Percentiles rank a stretch among this genome's conserved stretches.
phyloP scores from a whole-genome alignment of 2,888 invertebrate species.

The Ophion obscuratus region DNA sequence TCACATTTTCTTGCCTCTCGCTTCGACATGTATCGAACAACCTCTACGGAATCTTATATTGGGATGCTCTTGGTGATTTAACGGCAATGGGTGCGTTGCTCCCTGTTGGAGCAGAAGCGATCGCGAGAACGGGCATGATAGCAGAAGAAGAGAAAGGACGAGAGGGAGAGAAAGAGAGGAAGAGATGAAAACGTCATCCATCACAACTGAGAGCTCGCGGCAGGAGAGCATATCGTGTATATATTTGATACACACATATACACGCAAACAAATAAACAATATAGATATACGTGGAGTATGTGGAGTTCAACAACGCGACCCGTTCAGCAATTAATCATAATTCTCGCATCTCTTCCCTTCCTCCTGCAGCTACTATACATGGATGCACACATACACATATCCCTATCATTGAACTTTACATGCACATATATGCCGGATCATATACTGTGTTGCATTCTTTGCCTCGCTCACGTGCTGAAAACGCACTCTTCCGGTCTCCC shows the following conservation, averaged over 20 bases:
- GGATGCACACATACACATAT: neutral
- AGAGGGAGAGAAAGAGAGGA: slow-evolving; percentile 4
- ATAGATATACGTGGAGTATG: neutral
- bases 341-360: slow-evolving; percentile 7
- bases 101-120: slow-evolving; percentile 21
- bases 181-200: slow-evolving; percentile 53
- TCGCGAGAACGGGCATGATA: slow-evolving; percentile 1
- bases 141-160: slow-evolving; percentile 6
- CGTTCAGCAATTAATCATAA: slow-evolving; percentile 61
- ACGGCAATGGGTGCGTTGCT: slow-evolving; percentile 46
- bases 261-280: neutral
- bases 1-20: neutral
- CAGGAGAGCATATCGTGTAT: slow-evolving; percentile 29
- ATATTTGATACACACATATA: neutral
- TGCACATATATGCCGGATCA: neutral
- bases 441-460: slow-evolving; percentile 5
- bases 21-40: neutral
- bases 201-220: slow-evolving; percentile 42
- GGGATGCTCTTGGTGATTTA: slow-evolving; percentile 27
- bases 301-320: slow-evolving; percentile 44
- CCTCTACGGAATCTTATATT: neutral
- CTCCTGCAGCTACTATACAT: slow-evolving; percentile 23
- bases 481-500: slow-evolving; percentile 26
- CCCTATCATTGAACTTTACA: neutral
- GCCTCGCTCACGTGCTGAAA: slow-evolving; percentile 10